These are phyloP conservation scores for Bombus cullumanus DNA, from an alignment of 1,140 invertebrate species.

Conservation along the genomic window DNA sequence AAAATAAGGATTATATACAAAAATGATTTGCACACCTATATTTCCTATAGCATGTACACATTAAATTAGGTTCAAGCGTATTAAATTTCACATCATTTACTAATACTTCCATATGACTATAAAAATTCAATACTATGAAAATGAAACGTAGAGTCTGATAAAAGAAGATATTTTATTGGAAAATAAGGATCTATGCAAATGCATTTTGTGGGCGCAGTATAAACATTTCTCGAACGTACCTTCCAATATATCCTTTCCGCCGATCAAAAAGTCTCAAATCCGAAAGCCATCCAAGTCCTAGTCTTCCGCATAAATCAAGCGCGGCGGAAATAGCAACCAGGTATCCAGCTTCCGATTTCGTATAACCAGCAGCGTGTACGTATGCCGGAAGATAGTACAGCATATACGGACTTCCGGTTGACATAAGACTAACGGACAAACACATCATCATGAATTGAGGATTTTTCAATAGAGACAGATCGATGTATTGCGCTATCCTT, in stretches of 20 bases:
- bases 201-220: neutral
- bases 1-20: neutral
- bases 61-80: too few relatives aligned
- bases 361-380: slow-evolving; percentile 87
- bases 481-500: slow-evolving; percentile 84
- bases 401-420: slow-evolving; percentile 89
- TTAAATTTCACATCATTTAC: too few relatives aligned
- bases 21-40: too few relatives aligned
- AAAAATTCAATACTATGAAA: too few relatives aligned
- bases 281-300: slow-evolving; percentile 88
- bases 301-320: slow-evolving; percentile 87
- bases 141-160: neutral
- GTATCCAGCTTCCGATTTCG: slow-evolving; percentile 87
- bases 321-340: slow-evolving; percentile 89
- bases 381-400: slow-evolving; percentile 89
- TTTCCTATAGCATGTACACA: too few relatives aligned
- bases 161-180: slow-evolving; percentile 32
- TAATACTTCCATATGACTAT: too few relatives aligned
- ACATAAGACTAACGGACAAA: slow-evolving; percentile 89
- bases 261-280: slow-evolving; percentile 88
- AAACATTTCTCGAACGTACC: slow-evolving; percentile 78
- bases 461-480: slow-evolving; percentile 86
- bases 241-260: slow-evolving; percentile 88
- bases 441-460: slow-evolving; percentile 89
- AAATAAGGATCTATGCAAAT: too few relatives aligned